phyloP scores from a whole-genome alignment of 1,140 invertebrate species.

The Aphelenchoides besseyi region DNA sequence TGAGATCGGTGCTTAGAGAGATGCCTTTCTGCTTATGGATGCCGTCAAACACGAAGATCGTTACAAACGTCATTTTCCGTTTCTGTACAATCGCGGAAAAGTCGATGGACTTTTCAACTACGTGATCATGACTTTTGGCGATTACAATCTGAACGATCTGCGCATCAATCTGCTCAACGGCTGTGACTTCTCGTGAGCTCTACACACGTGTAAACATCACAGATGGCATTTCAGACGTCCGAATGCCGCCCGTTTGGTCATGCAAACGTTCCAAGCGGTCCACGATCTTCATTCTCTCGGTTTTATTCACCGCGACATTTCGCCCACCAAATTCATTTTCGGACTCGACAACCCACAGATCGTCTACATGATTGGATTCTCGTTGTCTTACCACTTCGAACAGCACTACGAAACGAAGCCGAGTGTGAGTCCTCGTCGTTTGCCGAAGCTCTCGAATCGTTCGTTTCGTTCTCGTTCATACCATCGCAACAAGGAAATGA shows the following conservation, averaged over 20 bases:
- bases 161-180: background rate
- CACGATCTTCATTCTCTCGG: conserved; percentile 21
- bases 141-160: conserved; percentile 19
- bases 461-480: conserved; percentile 10
- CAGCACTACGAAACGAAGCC: conserved; percentile 6
- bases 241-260: conserved; percentile 14
- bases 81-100: background rate
- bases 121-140: conserved; percentile 20
- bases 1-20: too few relatives aligned
- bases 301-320: conserved; percentile 19
- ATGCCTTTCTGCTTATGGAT: conserved; percentile 11
- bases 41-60: conserved; percentile 19
- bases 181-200: conserved; percentile 11
- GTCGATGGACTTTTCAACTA: conserved; percentile 10
- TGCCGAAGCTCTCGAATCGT: background rate
- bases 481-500: conserved; percentile 21
- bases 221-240: conserved; percentile 6
- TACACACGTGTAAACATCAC: background rate
- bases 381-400: conserved; percentile 22
- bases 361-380: conserved; percentile 20
- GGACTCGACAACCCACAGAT: conserved; percentile 3
- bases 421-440: background rate
- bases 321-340: conserved; percentile 13
- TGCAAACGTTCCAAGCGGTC: conserved; percentile 23
- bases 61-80: conserved; percentile 22